Evolutionary conservation across 2,113 vertebrate genomes (phyloP).

Genomic region (Ibidorhyncha struthersii): DNA sequence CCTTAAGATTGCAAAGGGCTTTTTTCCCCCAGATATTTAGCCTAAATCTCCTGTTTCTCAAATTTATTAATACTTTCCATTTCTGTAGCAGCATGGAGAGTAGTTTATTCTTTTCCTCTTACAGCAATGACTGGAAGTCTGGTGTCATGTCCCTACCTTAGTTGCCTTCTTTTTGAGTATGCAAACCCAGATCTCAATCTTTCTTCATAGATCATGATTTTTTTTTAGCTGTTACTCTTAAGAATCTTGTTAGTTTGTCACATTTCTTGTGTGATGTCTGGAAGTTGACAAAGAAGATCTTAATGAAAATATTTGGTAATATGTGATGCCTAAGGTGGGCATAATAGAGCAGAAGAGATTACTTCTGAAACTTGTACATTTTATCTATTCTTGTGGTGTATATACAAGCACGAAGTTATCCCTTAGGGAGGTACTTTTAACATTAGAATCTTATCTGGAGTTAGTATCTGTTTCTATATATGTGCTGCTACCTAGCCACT

Average conservation of each 20-base stretch:
- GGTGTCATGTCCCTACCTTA: neutral
- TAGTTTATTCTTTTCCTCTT: neutral
- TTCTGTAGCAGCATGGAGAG: neutral
- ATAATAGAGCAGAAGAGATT: neutral
- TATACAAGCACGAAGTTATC: neutral
- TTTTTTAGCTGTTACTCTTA: neutral
- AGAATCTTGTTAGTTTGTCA: neutral
- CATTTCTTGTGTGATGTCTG: neutral
- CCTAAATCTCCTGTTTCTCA: neutral
- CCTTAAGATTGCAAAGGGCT: neutral
- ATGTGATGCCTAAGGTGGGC: neutral
- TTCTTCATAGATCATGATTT: neutral
- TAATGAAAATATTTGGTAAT: neutral
- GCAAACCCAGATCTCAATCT: neutral
- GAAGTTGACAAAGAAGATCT: neutral
- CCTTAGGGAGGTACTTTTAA: neutral
- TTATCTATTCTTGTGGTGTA: neutral
- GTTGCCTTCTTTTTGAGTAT: neutral
- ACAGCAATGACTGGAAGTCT: neutral
- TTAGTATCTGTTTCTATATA: neutral
- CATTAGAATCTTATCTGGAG: neutral
- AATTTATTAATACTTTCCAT: neutral
- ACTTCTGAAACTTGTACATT: neutral
- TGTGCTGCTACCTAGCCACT: neutral
- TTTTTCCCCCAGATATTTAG: neutral